A percentile compares a stretch with the other conserved stretches of the same genome.
Evolutionary conservation across 2,797 vertebrate genomes (phyloP).

Genomic region (Cynodonichthys magdalenae): DNA sequence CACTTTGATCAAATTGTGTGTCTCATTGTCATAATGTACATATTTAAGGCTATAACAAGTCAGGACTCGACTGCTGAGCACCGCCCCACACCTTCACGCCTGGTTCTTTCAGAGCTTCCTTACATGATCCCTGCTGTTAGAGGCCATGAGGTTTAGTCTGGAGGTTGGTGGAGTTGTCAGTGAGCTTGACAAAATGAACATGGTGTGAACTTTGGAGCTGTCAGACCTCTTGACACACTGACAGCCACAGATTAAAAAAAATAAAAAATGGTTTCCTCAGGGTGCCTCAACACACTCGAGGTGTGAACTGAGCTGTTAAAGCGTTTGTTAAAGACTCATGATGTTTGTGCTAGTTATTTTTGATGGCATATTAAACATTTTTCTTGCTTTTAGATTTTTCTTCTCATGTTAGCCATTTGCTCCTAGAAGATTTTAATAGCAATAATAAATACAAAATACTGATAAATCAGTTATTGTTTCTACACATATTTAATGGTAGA

Average conservation of each 20-base stretch:
- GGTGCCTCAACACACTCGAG: constrained; percentile 12
- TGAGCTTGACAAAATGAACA: constrained; percentile 39
- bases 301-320: constrained; percentile 38
- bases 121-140: constrained; percentile 41
- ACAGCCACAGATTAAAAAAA: constrained; percentile 38
- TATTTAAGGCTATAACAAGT: too few species aligned
- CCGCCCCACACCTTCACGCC: constrained; percentile 3
- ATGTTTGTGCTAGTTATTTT: not conserved
- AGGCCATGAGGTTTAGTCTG: constrained; percentile 24
- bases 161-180: not conserved
- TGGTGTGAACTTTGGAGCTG: constrained; percentile 45
- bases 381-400: not conserved
- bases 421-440: not conserved
- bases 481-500: not conserved
- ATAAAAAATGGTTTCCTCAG: constrained; percentile 11
- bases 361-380: constrained; percentile 1
- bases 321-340: constrained; percentile 15
- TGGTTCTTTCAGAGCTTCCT: constrained; percentile 8
- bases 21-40: too few species aligned
- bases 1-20: too few species aligned
- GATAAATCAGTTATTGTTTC: not conserved
- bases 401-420: not conserved
- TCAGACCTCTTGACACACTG: constrained; percentile 37
- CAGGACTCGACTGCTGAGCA: constrained; percentile 19
- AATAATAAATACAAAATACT: constrained; percentile 8